Base-by-base conservation (phyloP, 2,113 vertebrate species). In the Nesospiza acunhae region DNA sequence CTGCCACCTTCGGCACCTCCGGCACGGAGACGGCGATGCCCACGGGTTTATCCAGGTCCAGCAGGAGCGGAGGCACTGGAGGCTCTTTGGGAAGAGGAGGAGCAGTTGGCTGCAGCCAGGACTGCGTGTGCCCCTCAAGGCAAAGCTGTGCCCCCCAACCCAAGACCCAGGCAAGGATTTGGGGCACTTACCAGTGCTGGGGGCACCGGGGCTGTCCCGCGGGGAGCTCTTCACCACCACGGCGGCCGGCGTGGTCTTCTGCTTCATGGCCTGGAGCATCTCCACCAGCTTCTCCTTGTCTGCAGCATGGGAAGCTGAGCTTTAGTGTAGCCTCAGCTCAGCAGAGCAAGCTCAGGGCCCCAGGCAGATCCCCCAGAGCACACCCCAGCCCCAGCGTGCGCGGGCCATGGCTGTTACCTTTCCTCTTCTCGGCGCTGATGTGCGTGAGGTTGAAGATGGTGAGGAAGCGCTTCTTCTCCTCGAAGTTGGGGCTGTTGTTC, bases 391-490 rank as follows among this genome's bases (percentile, higher is more conserved):
- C 7, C 0, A 3, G 37, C 11, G 0, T 9, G 77, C 87, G 0
- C 13, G 8, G 94, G 58, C 33, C 67, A 17, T 7, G 50, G 85
- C 52, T 84, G 11, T 95, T 96, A 99, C 99, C 99, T 99, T 97
- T 98, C 95, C 99, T 98, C 97, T 99, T 98, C 97, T 99, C 99
- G 0, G 98, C 85, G 14, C 98, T 99, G 97, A 99, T 98, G 79
- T 99, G 99, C 2, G 99, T 99, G 77, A 99, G 98, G 97, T 98
- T 99, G 98, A 99, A 99, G 97, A 98, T 98, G 81, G 99, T 99
- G 95, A 99, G 98, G 97, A 99, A 99, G 74, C 98, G 98, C 46
- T 99, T 99, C 97, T 99, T 99, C 96, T 99, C 99, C 95, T 99
- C 99, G 20, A 99, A 98, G 97, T 99, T 99, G 41, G 99, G 99